Evolutionary conservation across 2,888 invertebrate species (phyloP).

Genomic region (Acanthococcus lagerstroemiae): DNA sequence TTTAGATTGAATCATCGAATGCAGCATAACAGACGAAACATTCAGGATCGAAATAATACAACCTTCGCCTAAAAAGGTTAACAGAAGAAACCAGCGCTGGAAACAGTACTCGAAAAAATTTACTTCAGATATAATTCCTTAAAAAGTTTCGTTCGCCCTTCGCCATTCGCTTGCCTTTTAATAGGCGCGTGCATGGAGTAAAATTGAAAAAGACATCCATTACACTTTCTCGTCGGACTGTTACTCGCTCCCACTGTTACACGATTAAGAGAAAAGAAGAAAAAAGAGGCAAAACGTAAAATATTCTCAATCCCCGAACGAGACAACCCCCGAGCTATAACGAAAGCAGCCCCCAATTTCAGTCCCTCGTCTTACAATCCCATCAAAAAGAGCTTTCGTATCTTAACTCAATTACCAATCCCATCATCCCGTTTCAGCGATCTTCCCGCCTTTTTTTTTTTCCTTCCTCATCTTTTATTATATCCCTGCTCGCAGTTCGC

Average conservation of each 20-base stretch:
- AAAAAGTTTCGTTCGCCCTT: conserved; percentile 14
- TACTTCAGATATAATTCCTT: conserved; percentile 15
- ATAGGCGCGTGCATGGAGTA: conserved; percentile 16
- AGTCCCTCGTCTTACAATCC: conserved; percentile 29
- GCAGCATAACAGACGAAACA: too few species aligned
- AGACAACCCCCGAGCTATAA: conserved; percentile 29
- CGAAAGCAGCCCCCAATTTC: conserved; percentile 28
- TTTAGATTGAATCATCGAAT: too few species aligned
- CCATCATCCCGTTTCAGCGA: conserved; percentile 28
- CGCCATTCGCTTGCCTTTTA: background rate
- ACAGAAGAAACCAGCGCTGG: too few species aligned
- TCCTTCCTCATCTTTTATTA: conserved; percentile 13
- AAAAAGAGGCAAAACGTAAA: conserved; percentile 5
- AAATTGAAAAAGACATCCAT: conserved; percentile 30
- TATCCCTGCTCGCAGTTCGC: conserved; percentile 7
- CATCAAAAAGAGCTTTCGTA: conserved; percentile 31
- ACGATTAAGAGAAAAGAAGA: background rate
- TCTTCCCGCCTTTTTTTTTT: conserved; percentile 28
- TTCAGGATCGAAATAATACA: too few species aligned
- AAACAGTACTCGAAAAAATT: too few species aligned
- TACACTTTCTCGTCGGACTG: conserved; percentile 16
- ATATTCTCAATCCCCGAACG: conserved; percentile 28
- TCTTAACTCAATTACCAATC: conserved; percentile 32
- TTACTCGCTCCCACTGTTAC: conserved; percentile 4
- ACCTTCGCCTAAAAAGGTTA: too few species aligned